Base-by-base conservation (phyloP, 1,140 invertebrate genomes). In the Homarus americanus region DNA sequence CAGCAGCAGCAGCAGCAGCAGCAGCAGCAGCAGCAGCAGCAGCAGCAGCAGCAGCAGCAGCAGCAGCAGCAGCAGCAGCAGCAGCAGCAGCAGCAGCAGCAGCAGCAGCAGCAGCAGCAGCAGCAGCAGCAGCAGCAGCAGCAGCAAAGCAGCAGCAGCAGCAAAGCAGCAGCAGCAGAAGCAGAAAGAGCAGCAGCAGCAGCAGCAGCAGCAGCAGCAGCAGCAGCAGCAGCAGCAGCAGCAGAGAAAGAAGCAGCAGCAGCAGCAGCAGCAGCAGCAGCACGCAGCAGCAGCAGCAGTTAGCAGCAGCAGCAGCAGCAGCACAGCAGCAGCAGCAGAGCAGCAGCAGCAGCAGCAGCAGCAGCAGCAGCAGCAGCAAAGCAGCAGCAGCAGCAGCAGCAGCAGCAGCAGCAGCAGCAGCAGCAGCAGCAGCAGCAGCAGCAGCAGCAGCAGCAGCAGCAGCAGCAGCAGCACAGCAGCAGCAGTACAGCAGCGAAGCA, bases 1-100 rank as follows among this genome's bases (percentile, higher is more conserved):
- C 76, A 79, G 76, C 40, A 79, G 76, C 40, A 79, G 76, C 76
- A 79, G 76, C 76, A 79, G 76, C 76, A 79, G 76, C 76, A 40
- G 76, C 76, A 79, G 76, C 40, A 40, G 76, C 40, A 79, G 76
- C 76, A 40, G 76, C 40, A 79, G 76, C 76, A 79, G 76, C 76
- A 79, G 76, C 76, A 79, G 76, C 76, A 79, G 38, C 76, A 79
- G 76, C 76, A 79, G 38, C 76, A 79, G 76, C 76, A 79, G 34
- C 76, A 79, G 76, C 76, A 79, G 40, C 76, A 79, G 76, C 76
- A 79, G 76, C 76, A 79, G 76, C 76, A 79, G 76, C 76, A 79
- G 40, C 76, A 40, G 76, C 38, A 79, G 40, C 76, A 79, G 76
- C 76, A 79, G 40, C 76, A 79, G 76, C 76, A 40, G 40, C 38